These are phyloP conservation scores for Liparis tanakae DNA, from an alignment of 2,797 vertebrate genomes.

Conservation along the genomic window DNA sequence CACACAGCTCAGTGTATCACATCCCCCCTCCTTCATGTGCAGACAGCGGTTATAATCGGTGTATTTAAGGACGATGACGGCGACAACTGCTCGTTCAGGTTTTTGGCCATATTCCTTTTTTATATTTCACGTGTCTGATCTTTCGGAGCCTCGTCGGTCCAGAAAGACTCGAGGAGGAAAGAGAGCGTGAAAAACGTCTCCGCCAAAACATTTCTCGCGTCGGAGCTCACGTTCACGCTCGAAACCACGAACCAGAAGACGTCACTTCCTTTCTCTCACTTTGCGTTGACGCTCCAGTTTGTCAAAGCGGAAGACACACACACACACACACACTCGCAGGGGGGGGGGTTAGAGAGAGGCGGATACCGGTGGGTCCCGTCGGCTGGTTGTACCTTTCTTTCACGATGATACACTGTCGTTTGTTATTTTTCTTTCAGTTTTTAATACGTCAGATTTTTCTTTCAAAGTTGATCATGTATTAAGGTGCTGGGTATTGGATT, in stretches of 20 bases:
- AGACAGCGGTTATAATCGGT: conserved; percentile 31
- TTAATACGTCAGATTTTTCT: conserved; percentile 73
- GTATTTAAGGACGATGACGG: conserved; percentile 51
- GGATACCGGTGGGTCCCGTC: conserved; percentile 27
- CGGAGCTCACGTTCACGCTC: conserved; percentile 24
- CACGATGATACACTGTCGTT: conserved; percentile 71
- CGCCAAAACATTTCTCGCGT: conserved; percentile 13
- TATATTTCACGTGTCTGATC: neutral
- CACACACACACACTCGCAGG: neutral
- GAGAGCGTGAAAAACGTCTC: conserved; percentile 16
- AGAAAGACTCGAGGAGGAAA: conserved; percentile 45
- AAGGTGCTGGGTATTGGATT: conserved; percentile 87
- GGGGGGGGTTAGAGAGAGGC: conserved; percentile 14
- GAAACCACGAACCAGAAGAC: conserved; percentile 41
- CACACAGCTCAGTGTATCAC: conserved; percentile 13
- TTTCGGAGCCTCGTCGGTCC: conserved; percentile 43
- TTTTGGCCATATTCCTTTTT: conserved; percentile 26
- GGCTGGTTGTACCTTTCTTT: conserved; percentile 61
- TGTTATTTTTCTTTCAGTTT: conserved; percentile 64
- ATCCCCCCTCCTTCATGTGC: conserved; percentile 16
- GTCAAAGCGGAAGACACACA: conserved; percentile 24
- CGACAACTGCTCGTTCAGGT: conserved; percentile 53
- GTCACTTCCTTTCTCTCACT: conserved; percentile 39
- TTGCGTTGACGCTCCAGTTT: conserved; percentile 31
- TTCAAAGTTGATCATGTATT: conserved; percentile 81